Percentiles rank a stretch among this genome's conserved stretches.
Conservation (phyloP, 2,888 invertebrate genomes). For the Dascillus cervinus region DNA sequence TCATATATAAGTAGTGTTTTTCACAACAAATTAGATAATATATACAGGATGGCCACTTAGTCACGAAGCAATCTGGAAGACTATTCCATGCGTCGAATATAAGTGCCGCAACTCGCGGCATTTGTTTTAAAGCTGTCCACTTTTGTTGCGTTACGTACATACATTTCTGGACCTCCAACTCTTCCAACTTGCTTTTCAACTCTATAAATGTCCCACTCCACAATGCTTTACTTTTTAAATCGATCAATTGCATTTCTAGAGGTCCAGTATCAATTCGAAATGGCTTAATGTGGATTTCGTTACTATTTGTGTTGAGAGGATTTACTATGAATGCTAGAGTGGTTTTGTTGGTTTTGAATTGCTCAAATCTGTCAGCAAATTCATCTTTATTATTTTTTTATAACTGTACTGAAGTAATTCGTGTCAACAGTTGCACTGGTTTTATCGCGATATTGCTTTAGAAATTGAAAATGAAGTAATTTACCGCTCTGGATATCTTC, state of each 20-base stretch:
- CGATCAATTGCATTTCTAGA: slow-evolving; percentile 24
- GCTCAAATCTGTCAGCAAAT: no score
- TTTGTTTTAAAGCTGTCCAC: slow-evolving; percentile 27
- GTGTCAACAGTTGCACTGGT: no score
- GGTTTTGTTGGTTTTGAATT: no score
- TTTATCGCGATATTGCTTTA: no score
- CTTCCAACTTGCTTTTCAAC: slow-evolving; percentile 22
- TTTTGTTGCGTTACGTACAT: slow-evolving; percentile 21
- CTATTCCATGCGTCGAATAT: slow-evolving; percentile 29
- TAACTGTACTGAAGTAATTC: slow-evolving; percentile 3
- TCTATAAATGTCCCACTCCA: slow-evolving; percentile 26
- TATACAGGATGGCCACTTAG: no score
- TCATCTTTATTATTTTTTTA: no score
- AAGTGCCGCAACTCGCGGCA: slow-evolving; percentile 25
- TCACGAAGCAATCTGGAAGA: slow-evolving; percentile 27
- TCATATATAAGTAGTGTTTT: no score
- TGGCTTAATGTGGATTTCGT: slow-evolving; percentile 22
- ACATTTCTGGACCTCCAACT: slow-evolving; percentile 26
- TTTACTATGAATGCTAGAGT: slow-evolving; percentile 2
- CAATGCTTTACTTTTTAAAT: slow-evolving; percentile 26
- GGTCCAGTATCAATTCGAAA: slow-evolving; percentile 23
- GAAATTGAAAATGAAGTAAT: no score
- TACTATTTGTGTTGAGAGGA: slow-evolving; percentile 1
- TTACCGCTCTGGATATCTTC: no score
- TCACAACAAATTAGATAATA: no score